A percentile compares a stretch with the other conserved stretches of the same genome.
These are phyloP conservation scores for Andrena trimmerana DNA, from an alignment of 2,888 invertebrate genomes.

Conservation along the genomic window DNA sequence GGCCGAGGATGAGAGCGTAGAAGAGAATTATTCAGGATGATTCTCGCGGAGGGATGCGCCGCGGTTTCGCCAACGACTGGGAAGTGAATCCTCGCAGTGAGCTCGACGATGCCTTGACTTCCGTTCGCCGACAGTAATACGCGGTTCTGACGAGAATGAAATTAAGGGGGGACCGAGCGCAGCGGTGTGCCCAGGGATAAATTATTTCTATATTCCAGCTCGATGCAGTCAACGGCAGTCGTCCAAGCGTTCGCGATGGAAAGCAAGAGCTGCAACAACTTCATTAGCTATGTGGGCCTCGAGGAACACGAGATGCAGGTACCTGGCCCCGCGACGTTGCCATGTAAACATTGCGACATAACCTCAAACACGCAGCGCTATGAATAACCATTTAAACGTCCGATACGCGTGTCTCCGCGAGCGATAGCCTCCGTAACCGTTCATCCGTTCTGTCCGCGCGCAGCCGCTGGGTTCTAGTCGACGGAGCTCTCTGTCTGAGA, in stretches of 20 bases:
- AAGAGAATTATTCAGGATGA: conserved; percentile 44
- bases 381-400: background rate
- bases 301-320: conserved; percentile 85
- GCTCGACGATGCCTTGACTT: conserved; percentile 29
- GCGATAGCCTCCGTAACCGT: background rate
- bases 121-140: conserved; percentile 10
- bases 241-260: conserved; percentile 75
- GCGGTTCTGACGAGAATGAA: conserved; percentile 36
- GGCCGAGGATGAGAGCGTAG: conserved; percentile 21
- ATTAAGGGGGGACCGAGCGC: conserved; percentile 20
- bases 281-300: conserved; percentile 85
- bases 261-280: conserved; percentile 84
- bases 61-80: background rate
- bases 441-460: conserved; percentile 14
- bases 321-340: conserved; percentile 58
- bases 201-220: conserved; percentile 45
- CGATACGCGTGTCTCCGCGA: background rate
- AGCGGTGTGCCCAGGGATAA: conserved; percentile 4
- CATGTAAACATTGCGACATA: conserved; percentile 58
- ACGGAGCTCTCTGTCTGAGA: conserved; percentile 80
- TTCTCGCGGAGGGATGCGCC: conserved; percentile 11
- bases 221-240: conserved; percentile 29
- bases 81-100: conserved; percentile 29
- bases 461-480: conserved; percentile 80
- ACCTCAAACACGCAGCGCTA: conserved; percentile 14